phyloP scores from a whole-genome alignment of 2,888 invertebrate species.

The Blomia tropicalis region DNA sequence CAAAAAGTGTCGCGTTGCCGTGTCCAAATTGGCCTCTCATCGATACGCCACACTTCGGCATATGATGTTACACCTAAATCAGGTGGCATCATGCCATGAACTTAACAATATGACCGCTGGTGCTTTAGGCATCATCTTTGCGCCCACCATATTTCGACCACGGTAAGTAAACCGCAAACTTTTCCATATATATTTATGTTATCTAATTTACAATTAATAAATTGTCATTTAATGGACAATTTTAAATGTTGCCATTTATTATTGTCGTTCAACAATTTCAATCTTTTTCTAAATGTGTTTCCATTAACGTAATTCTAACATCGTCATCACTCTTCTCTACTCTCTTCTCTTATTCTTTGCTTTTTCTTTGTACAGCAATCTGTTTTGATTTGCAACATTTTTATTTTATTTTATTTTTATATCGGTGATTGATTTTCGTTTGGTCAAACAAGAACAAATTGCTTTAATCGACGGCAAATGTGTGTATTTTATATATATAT shows the following conservation, averaged over 20 bases:
- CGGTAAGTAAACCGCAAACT: no score
- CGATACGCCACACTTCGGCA: slow-evolving; percentile 19
- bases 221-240: no score
- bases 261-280: not conserved
- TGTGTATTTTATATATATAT: no score
- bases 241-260: not conserved
- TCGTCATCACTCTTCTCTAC: not conserved
- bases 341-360: not conserved
- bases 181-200: no score
- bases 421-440: no score
- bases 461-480: no score
- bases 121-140: slow-evolving; percentile 25
- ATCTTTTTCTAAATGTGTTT: not conserved
- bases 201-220: no score
- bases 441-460: no score
- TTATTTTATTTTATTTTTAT: not conserved
- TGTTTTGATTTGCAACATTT: not conserved
- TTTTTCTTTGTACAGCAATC: not conserved
- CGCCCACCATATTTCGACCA: slow-evolving; percentile 26
- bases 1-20: not conserved
- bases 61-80: slow-evolving; percentile 23
- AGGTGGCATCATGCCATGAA: slow-evolving; percentile 20
- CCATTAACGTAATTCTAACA: not conserved
- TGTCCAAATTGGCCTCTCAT: slow-evolving; percentile 18
- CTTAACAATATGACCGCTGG: slow-evolving; percentile 24